These are phyloP conservation scores for Agrotis segetum DNA, from an alignment of 2,888 invertebrate genomes.

Conservation along the genomic window DNA sequence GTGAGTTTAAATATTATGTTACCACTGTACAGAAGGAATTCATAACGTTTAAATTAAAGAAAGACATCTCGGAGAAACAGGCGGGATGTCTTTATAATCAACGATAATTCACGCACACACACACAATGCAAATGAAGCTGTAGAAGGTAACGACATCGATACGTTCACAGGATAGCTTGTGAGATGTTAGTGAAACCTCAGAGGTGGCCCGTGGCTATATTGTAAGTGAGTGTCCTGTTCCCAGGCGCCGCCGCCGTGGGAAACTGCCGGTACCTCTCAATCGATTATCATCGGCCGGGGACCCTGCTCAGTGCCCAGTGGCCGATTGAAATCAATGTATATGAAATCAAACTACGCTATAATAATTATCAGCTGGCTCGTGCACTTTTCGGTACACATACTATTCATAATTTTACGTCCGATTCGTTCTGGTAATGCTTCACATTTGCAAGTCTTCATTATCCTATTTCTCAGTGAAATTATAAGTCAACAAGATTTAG, in stretches of 20 bases:
- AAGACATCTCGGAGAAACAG: background rate
- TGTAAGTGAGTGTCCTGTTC: constrained; percentile 19
- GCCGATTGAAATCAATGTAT: background rate
- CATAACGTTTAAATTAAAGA: too few species aligned
- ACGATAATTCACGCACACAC: too few species aligned
- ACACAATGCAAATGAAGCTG: background rate
- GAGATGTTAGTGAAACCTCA: constrained; percentile 19
- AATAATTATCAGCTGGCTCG: background rate
- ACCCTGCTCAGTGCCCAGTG: background rate
- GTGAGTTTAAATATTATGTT: too few species aligned
- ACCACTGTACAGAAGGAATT: too few species aligned
- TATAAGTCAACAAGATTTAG: constrained; percentile 20
- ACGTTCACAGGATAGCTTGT: background rate
- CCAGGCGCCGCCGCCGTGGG: background rate
- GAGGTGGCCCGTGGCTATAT: constrained; percentile 7
- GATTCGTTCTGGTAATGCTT: background rate
- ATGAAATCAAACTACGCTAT: background rate
- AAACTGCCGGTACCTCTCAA: constrained; percentile 2
- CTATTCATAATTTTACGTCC: background rate
- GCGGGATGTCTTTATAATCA: background rate
- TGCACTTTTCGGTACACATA: too few species aligned
- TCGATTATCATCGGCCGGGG: constrained; percentile 37
- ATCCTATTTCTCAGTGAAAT: constrained; percentile 29
- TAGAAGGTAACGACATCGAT: background rate
- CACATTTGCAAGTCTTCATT: background rate